A percentile compares a stretch with the other conserved stretches of the same genome.
Evolutionary conservation across 1,140 invertebrate genomes (phyloP).

Genomic region (Trachymyrmex septentrionalis): DNA sequence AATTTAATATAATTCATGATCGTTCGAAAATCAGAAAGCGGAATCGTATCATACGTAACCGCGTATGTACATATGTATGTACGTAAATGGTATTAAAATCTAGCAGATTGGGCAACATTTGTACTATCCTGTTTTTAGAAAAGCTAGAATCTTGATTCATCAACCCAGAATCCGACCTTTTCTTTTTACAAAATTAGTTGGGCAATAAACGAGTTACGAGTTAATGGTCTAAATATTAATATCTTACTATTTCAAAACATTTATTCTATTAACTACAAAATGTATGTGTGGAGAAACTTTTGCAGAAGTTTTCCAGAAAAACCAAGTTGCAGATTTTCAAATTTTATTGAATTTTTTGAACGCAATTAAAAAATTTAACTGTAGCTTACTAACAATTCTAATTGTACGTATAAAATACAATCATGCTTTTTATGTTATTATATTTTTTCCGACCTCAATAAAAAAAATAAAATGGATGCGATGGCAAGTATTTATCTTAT

Average conservation of each 20-base stretch:
- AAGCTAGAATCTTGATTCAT: constrained; percentile 38
- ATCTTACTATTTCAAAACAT: constrained; percentile 31
- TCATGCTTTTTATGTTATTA: too few relatives aligned
- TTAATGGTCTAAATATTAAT: not conserved
- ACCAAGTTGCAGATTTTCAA: not conserved
- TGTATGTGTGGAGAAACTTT: not conserved
- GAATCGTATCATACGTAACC: not conserved
- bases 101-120: constrained; percentile 34
- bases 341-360: not conserved
- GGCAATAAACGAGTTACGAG: constrained; percentile 4
- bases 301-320: not conserved
- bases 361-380: not conserved
- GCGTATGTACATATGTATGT: too few relatives aligned
- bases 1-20: constrained; percentile 17
- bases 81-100: not conserved
- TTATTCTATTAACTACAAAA: not conserved
- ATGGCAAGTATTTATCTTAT: too few relatives aligned
- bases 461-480: too few relatives aligned
- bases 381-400: too few relatives aligned
- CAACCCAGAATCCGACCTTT: constrained; percentile 42
- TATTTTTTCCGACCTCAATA: too few relatives aligned
- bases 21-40: constrained; percentile 14
- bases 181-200: constrained; percentile 46
- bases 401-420: too few relatives aligned
- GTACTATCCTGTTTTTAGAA: constrained; percentile 31